These are phyloP conservation scores for Pyrochroa serraticornis DNA, from an alignment of 2,888 invertebrate genomes.

Conservation along the genomic window DNA sequence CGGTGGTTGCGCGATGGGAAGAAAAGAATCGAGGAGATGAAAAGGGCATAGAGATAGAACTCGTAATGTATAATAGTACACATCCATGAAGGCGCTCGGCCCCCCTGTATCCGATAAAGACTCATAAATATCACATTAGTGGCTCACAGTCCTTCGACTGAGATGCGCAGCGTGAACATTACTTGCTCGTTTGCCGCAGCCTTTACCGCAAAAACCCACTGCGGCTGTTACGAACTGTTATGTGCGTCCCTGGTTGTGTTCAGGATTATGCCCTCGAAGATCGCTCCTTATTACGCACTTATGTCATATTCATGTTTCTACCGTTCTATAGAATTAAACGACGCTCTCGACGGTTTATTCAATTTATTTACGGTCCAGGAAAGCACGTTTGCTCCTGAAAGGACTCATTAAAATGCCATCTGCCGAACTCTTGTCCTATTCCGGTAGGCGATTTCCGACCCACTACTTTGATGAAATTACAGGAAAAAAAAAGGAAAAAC, in stretches of 20 bases:
- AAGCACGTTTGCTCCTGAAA: slow-evolving; percentile 3
- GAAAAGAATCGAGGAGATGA: slow-evolving; percentile 2
- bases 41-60: slow-evolving; percentile 31
- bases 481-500: not conserved
- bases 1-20: not conserved
- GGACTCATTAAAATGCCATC: slow-evolving; percentile 17
- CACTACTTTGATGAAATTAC: not conserved
- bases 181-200: slow-evolving; percentile 56
- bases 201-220: slow-evolving; percentile 50
- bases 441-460: not conserved
- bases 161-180: slow-evolving; percentile 54
- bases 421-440: not conserved
- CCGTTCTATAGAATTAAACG: slow-evolving; percentile 30
- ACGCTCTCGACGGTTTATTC: slow-evolving; percentile 13
- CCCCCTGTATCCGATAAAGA: slow-evolving; percentile 53
- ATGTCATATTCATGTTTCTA: slow-evolving; percentile 39
- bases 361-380: slow-evolving; percentile 20
- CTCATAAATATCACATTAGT: slow-evolving; percentile 57
- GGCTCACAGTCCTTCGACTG: slow-evolving; percentile 50
- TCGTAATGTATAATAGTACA: slow-evolving; percentile 48
- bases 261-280: slow-evolving; percentile 35
- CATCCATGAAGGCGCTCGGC: slow-evolving; percentile 41
- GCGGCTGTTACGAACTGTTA: slow-evolving; percentile 46
- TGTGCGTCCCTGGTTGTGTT: slow-evolving; percentile 36
- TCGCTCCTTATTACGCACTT: slow-evolving; percentile 40